Base-by-base conservation (phyloP, 2,888 invertebrate genomes). In the Didymodactylos carnosus region DNA sequence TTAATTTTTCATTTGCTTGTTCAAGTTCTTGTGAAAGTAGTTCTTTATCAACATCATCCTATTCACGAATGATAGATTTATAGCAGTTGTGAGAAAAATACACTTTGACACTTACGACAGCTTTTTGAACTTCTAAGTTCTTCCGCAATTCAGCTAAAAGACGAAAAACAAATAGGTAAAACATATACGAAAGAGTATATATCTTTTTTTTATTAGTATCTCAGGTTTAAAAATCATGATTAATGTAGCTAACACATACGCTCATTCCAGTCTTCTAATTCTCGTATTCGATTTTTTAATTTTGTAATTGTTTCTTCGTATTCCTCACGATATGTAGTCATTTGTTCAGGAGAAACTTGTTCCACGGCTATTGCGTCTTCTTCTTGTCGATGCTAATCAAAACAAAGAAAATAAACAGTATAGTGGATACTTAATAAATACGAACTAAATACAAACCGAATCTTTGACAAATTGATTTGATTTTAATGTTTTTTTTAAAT, bases 401-500 rank as follows among this genome's bases (percentile, higher is more conserved):
- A n/a, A n/a, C n/a, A n/a, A n/a, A n/a, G n/a, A n/a, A n/a, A n/a
- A n/a, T n/a, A n/a, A n/a, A n/a, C n/a, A n/a, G n/a, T n/a, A n/a
- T n/a, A n/a, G n/a, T n/a, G n/a, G n/a, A n/a, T n/a, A n/a, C 16
- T 41, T 41, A 41, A 7, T 16, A 3, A 41, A 41, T 16, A 41
- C 13, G 7, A 41, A 41, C 3, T 6, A 16, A 7, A 41, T 41
- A 3, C 16, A 43, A 11, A 43, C 19, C n/a, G 2, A 8, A 43
- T 19, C n/a, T 62, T 35, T 62, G 29, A 35, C 62, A 14, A n/a
- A n/a, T 62, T 19, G 19, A 10, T 35, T 19, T n/a, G 62, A 29
- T 62, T 62, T 62, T 16, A 71, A 71, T 35, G 69, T 23, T 39
- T 71, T 74, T 62, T 71, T 40, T 62, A 74, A 29, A 29, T 72